Conservation (phyloP, 2,113 vertebrate species). For the Catharus bicknelli region DNA sequence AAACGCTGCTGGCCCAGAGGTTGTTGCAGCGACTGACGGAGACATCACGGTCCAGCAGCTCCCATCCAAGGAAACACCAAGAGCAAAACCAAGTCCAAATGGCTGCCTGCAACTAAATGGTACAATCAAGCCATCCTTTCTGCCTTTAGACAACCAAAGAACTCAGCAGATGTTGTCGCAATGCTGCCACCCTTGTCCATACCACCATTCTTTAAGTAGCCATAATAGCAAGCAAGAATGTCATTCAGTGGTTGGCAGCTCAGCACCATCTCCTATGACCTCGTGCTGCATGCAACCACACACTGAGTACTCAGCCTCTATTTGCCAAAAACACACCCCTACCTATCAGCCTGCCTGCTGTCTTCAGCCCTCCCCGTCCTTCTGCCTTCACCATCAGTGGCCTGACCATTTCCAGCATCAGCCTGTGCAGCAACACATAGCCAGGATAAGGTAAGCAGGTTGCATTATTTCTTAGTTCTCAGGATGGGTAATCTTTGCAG, state of each 20-base stretch:
- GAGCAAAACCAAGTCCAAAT: slow-evolving; percentile 73
- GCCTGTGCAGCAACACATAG: slow-evolving; percentile 72
- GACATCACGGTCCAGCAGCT: slow-evolving; percentile 44
- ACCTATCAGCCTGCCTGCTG: slow-evolving; percentile 79
- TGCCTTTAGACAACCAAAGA: slow-evolving; percentile 79
- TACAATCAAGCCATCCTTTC: slow-evolving; percentile 73
- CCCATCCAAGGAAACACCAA: slow-evolving; percentile 60
- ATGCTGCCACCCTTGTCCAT: slow-evolving; percentile 81
- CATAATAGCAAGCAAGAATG: slow-evolving; percentile 81
- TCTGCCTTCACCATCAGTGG: slow-evolving; percentile 88
- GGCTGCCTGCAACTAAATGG: slow-evolving; percentile 78
- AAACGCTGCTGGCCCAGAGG: slow-evolving; percentile 18
- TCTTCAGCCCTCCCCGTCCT: slow-evolving; percentile 78
- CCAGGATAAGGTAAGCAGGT: slow-evolving; percentile 82
- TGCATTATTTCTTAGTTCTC: neutral
- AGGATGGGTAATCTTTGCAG: neutral
- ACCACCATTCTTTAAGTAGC: slow-evolving; percentile 79
- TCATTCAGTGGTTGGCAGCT: slow-evolving; percentile 58
- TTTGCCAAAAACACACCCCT: slow-evolving; percentile 78
- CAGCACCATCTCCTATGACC: slow-evolving; percentile 64
- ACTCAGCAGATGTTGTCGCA: slow-evolving; percentile 63
- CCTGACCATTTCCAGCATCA: slow-evolving; percentile 90
- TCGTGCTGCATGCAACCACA: slow-evolving; percentile 72
- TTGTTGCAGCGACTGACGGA: slow-evolving; percentile 40
- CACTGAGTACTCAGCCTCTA: slow-evolving; percentile 71